A percentile compares a stretch with the other conserved stretches of the same genome.
These are phyloP conservation scores for Dallia pectoralis DNA, from an alignment of 2,797 vertebrate species.

Conservation along the genomic window DNA sequence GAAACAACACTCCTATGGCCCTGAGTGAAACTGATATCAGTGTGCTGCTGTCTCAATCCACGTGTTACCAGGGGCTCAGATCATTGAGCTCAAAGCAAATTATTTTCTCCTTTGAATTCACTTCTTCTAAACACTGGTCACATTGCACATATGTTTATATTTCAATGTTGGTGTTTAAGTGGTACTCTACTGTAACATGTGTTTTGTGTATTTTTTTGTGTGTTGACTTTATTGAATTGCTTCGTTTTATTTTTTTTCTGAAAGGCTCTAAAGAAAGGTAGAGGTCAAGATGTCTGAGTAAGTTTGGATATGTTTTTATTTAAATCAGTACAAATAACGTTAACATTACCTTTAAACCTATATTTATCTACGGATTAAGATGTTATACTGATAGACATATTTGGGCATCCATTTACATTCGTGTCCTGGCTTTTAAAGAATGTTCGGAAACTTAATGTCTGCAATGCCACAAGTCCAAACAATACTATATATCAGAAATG, in stretches of 20 bases:
- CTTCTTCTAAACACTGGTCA: too few species aligned
- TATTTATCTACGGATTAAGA: background rate
- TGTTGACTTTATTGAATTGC: background rate
- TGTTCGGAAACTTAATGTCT: background rate
- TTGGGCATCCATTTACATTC: background rate
- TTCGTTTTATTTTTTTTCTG: background rate
- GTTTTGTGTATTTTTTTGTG: background rate
- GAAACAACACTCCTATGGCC: background rate
- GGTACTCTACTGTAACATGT: background rate
- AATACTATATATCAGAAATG: background rate
- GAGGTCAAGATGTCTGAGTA: slow-evolving; percentile 72
- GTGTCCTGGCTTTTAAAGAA: background rate
- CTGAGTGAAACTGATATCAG: background rate
- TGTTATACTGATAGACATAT: too few species aligned
- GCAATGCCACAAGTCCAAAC: background rate
- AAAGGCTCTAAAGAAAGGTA: slow-evolving; percentile 50
- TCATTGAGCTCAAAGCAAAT: too few species aligned
- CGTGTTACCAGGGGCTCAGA: too few species aligned
- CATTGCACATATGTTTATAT: too few species aligned
- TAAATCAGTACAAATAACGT: background rate
- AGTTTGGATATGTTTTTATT: slow-evolving; percentile 41
- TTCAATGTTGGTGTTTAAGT: background rate
- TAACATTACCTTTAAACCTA: background rate
- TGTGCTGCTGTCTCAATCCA: background rate
- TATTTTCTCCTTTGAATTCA: too few species aligned